Evolutionary conservation across 2,888 invertebrate genomes (phyloP).

Genomic region (Chymomyza procnemis): DNA sequence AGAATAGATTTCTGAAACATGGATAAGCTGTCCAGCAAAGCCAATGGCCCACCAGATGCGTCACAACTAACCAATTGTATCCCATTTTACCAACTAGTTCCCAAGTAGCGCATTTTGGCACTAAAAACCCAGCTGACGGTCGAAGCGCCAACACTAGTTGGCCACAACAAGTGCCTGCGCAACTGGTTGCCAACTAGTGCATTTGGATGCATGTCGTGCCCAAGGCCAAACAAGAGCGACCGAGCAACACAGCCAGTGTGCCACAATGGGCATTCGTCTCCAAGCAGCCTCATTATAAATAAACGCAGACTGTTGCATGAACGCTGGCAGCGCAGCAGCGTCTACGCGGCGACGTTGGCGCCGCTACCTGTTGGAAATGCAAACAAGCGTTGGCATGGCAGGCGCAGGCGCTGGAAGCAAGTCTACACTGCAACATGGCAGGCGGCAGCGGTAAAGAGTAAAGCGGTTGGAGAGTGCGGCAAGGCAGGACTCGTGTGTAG

Average conservation of each 20-base stretch:
- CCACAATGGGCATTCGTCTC: slow-evolving; percentile 13
- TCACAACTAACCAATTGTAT: too few species aligned
- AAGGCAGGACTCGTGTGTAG: neutral
- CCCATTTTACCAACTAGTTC: too few species aligned
- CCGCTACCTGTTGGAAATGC: slow-evolving; percentile 70
- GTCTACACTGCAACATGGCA: slow-evolving; percentile 41
- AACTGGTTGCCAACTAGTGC: neutral
- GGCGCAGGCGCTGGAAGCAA: slow-evolving; percentile 61
- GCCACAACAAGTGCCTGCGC: too few species aligned
- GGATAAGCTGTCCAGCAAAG: too few species aligned
- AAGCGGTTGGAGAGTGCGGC: neutral
- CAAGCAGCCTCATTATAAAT: slow-evolving; percentile 52
- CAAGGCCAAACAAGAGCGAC: neutral
- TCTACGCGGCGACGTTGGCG: slow-evolving; percentile 30
- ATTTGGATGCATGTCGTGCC: neutral
- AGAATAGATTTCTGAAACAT: too few species aligned
- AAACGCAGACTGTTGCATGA: slow-evolving; percentile 61
- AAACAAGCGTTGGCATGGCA: slow-evolving; percentile 29
- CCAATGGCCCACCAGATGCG: too few species aligned
- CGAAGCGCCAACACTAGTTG: too few species aligned
- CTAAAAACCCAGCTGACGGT: too few species aligned
- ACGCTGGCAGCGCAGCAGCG: slow-evolving; percentile 38
- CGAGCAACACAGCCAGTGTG: neutral
- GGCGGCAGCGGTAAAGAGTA: neutral
- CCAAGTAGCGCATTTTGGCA: too few species aligned